Conservation (phyloP, 2,888 invertebrate genomes). For the Plusia festucae region DNA sequence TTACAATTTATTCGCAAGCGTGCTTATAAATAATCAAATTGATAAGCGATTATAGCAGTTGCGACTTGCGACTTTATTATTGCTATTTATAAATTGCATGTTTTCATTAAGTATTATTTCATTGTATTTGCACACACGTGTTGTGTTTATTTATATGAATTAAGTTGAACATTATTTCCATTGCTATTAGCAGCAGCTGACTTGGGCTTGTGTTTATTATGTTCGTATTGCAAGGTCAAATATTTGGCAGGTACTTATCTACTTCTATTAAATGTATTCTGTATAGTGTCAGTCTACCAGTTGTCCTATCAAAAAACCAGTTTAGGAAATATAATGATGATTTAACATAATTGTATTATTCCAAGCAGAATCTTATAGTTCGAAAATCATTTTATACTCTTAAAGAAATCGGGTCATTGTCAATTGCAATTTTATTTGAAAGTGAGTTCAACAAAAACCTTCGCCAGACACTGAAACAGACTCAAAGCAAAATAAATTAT, state of each 20-base stretch:
- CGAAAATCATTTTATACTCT: no score
- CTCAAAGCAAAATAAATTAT: no score
- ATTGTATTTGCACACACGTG: neutral
- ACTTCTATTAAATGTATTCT: no score
- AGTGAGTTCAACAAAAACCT: neutral
- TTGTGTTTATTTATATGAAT: neutral
- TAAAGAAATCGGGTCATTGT: neutral
- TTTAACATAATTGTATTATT: no score
- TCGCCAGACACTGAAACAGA: neutral
- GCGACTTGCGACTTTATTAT: conserved; percentile 2
- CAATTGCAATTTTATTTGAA: neutral
- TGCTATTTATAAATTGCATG: neutral
- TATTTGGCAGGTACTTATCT: no score
- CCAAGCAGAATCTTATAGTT: no score
- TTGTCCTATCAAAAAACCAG: no score
- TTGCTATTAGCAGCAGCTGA: neutral
- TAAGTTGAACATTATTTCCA: neutral
- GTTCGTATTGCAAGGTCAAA: neutral
- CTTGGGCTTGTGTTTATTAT: neutral
- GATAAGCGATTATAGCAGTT: neutral
- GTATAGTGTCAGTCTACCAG: no score
- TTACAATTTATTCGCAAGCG: neutral
- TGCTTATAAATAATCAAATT: neutral
- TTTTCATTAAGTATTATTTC: neutral
- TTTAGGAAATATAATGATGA: no score